Base-by-base conservation (phyloP, 2,797 vertebrate genomes). In the Champsocephalus esox region DNA sequence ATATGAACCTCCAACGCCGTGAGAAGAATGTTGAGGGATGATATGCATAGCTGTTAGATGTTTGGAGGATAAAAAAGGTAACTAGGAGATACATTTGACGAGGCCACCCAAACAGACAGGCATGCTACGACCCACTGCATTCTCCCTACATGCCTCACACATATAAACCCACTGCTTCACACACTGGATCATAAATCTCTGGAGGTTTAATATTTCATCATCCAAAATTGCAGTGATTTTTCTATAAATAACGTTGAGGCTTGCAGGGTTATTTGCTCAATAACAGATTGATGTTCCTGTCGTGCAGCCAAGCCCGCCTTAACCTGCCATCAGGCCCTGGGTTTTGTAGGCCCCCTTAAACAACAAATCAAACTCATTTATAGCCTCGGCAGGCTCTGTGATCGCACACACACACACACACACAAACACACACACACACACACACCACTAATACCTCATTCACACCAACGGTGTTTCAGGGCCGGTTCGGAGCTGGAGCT, bases 171-270 rank as follows among this genome's bases (percentile, higher is more conserved):
- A 4, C 6, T n/a, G 24, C 55, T 5, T 12, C 57, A 17, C 51
- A 55, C 19, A 28, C 55, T 9, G 19, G 34, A 64, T 38, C 50
- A 38, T 44, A 63, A 50, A 58, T 78, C 70, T 65, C 51, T 75
- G 61, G 45, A 77, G 73, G 56, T 79, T 77, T 72, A 58, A 66
- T 61, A 71, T 84, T 84, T 66, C 80, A 79, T 86, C 74, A 82
- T 75, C 66, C 66, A 50, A 61, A 75, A 81, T 57, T 63, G 54
- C 55, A 66, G 66, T 10, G n/a, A 50, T 83, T 82, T 79, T 81
- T 80, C 66, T 72, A 34, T 74, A 70, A 85, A 88, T 75, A 80
- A 77, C 19, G 1, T 68, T 0, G 41, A 80, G 63, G 56, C 41
- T 80, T 48, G 28, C 63, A 54, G 70, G 57, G 73, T 79, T 87